A percentile compares a stretch with the other conserved stretches of the same genome.
phyloP scores from a whole-genome alignment of 2,797 vertebrate genomes.

The Anguilla obscura region DNA sequence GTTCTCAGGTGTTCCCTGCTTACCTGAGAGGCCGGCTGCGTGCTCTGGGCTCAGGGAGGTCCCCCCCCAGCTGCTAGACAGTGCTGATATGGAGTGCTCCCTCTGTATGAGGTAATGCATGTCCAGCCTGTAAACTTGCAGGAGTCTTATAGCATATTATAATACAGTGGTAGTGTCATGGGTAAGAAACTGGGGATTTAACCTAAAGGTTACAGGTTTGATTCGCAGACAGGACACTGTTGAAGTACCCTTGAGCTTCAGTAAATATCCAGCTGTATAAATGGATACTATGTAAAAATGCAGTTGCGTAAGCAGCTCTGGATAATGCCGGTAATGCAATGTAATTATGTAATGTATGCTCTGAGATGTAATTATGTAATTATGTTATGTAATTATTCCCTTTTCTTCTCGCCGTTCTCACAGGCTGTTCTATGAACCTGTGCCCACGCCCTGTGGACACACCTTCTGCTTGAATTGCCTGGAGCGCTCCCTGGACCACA shows the following conservation, averaged over 20 bases:
- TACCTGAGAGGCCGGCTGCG: constrained; percentile 40
- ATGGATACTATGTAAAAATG: no score
- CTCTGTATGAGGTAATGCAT: constrained; percentile 85
- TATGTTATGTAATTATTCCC: not conserved
- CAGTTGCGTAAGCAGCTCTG: no score
- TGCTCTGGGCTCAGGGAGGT: constrained; percentile 53
- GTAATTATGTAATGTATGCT: no score
- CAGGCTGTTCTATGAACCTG: constrained; percentile 86
- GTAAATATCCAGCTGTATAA: no score
- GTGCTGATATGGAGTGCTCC: constrained; percentile 85
- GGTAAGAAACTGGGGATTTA: no score
- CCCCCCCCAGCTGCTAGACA: constrained; percentile 75
- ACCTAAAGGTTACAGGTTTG: no score
- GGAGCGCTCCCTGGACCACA: constrained; percentile 90
- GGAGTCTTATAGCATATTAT: no score
- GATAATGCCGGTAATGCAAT: no score
- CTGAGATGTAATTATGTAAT: no score
- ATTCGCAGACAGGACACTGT: no score
- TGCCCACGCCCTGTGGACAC: constrained; percentile 89
- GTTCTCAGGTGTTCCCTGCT: constrained; percentile 32
- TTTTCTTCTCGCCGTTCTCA: not conserved
- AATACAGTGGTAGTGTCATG: no score
- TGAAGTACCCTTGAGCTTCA: no score
- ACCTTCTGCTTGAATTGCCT: constrained; percentile 95
- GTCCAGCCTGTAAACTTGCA: not conserved